Percentiles rank a stretch among this genome's conserved stretches.
Evolutionary conservation across 2,888 invertebrate species (phyloP).

Genomic region (Heliconius ethilla): DNA sequence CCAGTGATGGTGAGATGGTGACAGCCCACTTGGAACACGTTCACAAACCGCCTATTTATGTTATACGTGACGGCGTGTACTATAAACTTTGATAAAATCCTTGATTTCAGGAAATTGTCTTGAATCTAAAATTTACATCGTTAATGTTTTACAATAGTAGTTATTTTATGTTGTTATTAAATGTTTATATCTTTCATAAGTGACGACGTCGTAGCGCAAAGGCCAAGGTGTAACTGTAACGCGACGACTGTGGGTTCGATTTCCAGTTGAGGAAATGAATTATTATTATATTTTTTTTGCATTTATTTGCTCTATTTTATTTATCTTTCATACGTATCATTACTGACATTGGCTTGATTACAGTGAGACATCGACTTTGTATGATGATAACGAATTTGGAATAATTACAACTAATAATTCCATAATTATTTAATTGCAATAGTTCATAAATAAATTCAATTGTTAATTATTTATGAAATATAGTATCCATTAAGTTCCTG

Average conservation of each 20-base stretch:
- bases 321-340: no score
- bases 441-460: no score
- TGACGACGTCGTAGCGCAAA: background rate
- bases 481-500: background rate
- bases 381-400: no score
- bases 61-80: constrained; percentile 43
- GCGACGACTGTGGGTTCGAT: background rate
- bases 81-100: background rate
- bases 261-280: background rate
- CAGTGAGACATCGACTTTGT: no score
- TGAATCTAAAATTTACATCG: no score
- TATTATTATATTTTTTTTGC: background rate
- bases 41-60: constrained; percentile 45
- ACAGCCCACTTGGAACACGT: constrained; percentile 43
- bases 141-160: no score
- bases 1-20: constrained; percentile 35
- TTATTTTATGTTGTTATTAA: no score
- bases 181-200: no score
- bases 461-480: background rate
- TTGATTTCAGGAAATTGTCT: background rate
- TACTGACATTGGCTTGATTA: no score
- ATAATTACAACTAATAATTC: no score
- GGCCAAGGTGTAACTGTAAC: background rate
- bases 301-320: background rate
- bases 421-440: no score